Base-by-base conservation (phyloP, 2,888 invertebrate species). In the Macaria notata region DNA sequence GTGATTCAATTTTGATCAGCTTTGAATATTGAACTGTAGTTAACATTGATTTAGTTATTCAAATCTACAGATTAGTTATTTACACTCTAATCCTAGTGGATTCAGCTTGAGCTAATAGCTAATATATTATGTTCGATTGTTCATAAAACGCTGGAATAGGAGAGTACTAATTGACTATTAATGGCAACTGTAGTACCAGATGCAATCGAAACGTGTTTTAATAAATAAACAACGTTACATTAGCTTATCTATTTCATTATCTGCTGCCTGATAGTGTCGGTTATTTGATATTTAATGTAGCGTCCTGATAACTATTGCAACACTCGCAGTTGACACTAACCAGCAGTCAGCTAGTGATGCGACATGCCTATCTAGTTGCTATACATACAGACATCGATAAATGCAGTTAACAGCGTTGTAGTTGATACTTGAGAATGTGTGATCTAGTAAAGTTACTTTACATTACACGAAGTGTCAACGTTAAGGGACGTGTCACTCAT, bases 281-380 rank as follows among this genome's bases (percentile, higher is more conserved):
- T 2, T 31, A 31, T 48, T 3, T 30, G 29, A 41, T 31, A 41
- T 29, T 7, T 49, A 9, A 9, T 31, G 47, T 4, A 9, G 38
- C 41, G 36, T 46, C 36, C 46, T 42, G 19, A 19, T 42, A 42
- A 31, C 42, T 31, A n/a, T 31, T 33, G 38, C 9, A 7, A 7
- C 42, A 43, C 19, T 9, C 31, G 49, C n/a, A 9, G 31, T 31
- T 49, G 43, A 42, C 49, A 33, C 49, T 49, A 31, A n/a, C n/a
- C n/a, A n/a, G 4, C 9, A 30, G 4, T 42, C 33, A 19, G 31
- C 9, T 31, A 46, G 31, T 31, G 41, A 9, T 49, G 49, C 3
- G 31, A 30, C 9, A 9, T 31, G 42, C 7, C 7, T 36, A 4
- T 6, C 33, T 36, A 36, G 33, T 36, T 1, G 4, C 4, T 36